A percentile compares a stretch with the other conserved stretches of the same genome.
Evolutionary conservation across 2,888 invertebrate species (phyloP).

Genomic region (Nomada lathburiana): DNA sequence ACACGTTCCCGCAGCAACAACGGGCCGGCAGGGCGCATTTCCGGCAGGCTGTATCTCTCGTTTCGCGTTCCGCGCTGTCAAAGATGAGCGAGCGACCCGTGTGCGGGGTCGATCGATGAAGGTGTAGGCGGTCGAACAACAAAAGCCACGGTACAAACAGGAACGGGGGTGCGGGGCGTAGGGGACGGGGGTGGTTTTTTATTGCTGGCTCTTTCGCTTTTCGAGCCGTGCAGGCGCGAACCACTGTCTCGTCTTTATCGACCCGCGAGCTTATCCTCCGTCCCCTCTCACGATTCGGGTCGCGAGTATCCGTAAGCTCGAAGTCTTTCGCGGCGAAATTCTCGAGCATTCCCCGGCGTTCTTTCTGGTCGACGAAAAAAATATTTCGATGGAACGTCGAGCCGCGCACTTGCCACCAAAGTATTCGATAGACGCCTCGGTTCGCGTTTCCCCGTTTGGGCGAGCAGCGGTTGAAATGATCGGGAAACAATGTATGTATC

Average conservation of each 20-base stretch:
- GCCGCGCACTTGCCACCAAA: too few species aligned
- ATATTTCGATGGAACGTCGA: too few species aligned
- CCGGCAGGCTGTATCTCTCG: conserved; percentile 28
- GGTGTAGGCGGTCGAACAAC: conserved; percentile 68
- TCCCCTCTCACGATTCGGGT: conserved; percentile 35
- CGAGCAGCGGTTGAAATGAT: conserved; percentile 13
- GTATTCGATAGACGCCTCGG: not conserved
- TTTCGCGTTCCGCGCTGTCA: conserved; percentile 55
- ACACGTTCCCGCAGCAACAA: conserved; percentile 14
- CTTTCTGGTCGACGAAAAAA: too few species aligned
- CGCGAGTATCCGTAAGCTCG: not conserved
- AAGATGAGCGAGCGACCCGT: conserved; percentile 60
- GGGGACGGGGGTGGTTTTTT: conserved; percentile 56
- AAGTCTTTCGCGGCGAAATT: not conserved
- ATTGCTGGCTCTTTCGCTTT: conserved; percentile 59
- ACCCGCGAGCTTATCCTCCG: conserved; percentile 53
- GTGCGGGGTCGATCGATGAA: conserved; percentile 65
- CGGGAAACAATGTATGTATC: not conserved
- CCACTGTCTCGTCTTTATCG: conserved; percentile 62
- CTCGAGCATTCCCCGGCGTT: not conserved
- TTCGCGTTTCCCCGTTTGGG: not conserved
- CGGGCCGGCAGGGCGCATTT: conserved; percentile 25
- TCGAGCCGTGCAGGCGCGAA: conserved; percentile 61
- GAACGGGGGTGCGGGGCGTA: conserved; percentile 49
- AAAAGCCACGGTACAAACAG: conserved; percentile 65